A percentile compares a stretch with the other conserved stretches of the same genome.
Conservation (phyloP, 1,140 invertebrate species). For the Lutraria rhynchaena region DNA sequence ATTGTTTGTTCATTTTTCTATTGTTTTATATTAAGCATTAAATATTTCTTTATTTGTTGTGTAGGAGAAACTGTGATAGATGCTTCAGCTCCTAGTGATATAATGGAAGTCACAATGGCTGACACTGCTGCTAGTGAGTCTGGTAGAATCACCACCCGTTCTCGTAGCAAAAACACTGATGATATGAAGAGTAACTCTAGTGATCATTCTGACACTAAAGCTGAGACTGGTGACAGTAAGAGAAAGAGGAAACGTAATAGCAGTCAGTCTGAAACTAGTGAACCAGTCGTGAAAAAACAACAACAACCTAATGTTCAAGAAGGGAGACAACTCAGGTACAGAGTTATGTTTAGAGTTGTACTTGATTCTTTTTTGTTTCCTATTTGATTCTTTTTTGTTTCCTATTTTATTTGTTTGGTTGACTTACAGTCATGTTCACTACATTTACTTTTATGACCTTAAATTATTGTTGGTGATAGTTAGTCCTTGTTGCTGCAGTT, state of each 20-base stretch:
- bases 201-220: slow-evolving; percentile 24
- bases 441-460: too few relatives aligned
- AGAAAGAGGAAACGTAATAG: slow-evolving; percentile 35
- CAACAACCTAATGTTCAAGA: slow-evolving; percentile 15
- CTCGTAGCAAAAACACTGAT: slow-evolving; percentile 38
- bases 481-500: too few relatives aligned
- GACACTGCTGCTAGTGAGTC: slow-evolving; percentile 12
- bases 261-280: slow-evolving; percentile 22
- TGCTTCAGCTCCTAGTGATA: neutral
- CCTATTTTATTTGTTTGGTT: too few relatives aligned
- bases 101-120: slow-evolving; percentile 23
- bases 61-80: slow-evolving; percentile 21
- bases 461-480: too few relatives aligned
- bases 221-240: slow-evolving; percentile 10
- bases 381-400: too few relatives aligned
- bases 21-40: too few relatives aligned
- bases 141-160: slow-evolving; percentile 1
- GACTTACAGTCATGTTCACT: too few relatives aligned
- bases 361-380: too few relatives aligned
- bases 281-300: slow-evolving; percentile 7
- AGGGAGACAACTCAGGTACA: slow-evolving; percentile 51
- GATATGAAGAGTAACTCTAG: slow-evolving; percentile 25
- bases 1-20: too few relatives aligned
- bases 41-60: too few relatives aligned
- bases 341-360: too few relatives aligned